Evolutionary conservation across 2,113 vertebrate species (phyloP), one percentile per base, ranked within the genome.

Genomic region (Triplophysa tibetana): DNA sequence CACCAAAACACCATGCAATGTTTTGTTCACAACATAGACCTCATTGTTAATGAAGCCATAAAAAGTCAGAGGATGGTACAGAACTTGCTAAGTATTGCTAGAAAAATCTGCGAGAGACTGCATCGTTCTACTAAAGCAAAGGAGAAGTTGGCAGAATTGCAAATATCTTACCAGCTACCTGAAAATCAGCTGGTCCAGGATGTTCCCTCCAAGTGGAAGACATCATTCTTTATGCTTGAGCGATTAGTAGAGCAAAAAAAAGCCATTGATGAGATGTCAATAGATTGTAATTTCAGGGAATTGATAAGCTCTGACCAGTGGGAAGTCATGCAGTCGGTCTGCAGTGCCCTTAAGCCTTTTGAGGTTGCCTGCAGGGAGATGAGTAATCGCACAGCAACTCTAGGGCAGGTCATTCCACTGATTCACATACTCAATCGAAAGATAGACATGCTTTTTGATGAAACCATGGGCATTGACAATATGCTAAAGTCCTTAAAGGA

Each of bases 31-130:
- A 96, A 94, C 0, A 91, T 98, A 79, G 94, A 94, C 87, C 93
- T 98, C 80, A 95, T 98, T 38, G 95, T 98, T 75, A 95, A 89
- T 0, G 97, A 98, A 94, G 97, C 97, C 92, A 96, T 98, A 92
- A 98, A 98, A 86, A 97, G 96, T 90, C 97, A 98, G 93, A 91
- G 97, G 66, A 96, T 98, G 96, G 96, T 99, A 83, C 96, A 98
- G 90, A 97, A 94, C 88, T 88, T 98, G 52, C 93, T 99, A 56
- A 99, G 97, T 85, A 95, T 94, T 3, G 96, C 96, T 0, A 92
- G 97, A n/a, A 98, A 98, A 89, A 93, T 98, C 67, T 98, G 96
- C 5, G 97, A 98, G 83, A 94, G 96, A 0, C 95, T 98, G 29
- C 96, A 96, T 41, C 95, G 97, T 74, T 99, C 97, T 0, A 91